Evolutionary conservation across 2,113 vertebrate genomes (phyloP), one percentile per base, ranked within the genome.

Genomic region (Gobius niger): DNA sequence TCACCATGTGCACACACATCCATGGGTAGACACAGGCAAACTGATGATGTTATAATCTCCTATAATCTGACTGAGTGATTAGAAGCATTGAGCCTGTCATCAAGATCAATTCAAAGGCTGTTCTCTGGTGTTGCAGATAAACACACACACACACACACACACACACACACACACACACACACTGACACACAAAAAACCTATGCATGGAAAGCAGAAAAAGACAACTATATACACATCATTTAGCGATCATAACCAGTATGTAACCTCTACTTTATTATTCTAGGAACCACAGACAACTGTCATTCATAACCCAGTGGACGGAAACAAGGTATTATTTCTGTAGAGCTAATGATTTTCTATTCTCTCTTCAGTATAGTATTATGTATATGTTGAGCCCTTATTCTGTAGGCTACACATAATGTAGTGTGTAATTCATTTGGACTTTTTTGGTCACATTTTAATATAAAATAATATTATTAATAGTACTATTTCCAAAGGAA

Each of bases 221-320:
- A 24, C 24, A 24, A 24, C 5, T 49, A 67, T 40, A 52, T 34
- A 49, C 49, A 6, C 42, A 54, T 46, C 46, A n/a, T 12, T 19
- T 12, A 44, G 19, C 7, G 5, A 13, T 63, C 6, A 9, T 47
- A 63, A 19, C 24, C 10, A 54, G 9, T 54, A 12, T 54, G 24
- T 24, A 54, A 24, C 8, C 19, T 18, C 24, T 11, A n/a, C 66
- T 89, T 94, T 88, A 82, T 94, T 47, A 77, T 52, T 77, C 62
- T 50, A 99, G 97, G 97, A 98, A 90, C 95, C 97, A 92, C 97
- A 99, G 94, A 96, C 95, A 85, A 99, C 97, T 76, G 97, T 99
- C 89, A 98, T 99, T 91, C 97, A 99, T 93, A 98, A 98, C 78
- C 97, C 97, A 13, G 90, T 93, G 86, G 96, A 99, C 91, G 96